phyloP scores from a whole-genome alignment of 2,888 invertebrate genomes.

The Anoncus sp. region DNA sequence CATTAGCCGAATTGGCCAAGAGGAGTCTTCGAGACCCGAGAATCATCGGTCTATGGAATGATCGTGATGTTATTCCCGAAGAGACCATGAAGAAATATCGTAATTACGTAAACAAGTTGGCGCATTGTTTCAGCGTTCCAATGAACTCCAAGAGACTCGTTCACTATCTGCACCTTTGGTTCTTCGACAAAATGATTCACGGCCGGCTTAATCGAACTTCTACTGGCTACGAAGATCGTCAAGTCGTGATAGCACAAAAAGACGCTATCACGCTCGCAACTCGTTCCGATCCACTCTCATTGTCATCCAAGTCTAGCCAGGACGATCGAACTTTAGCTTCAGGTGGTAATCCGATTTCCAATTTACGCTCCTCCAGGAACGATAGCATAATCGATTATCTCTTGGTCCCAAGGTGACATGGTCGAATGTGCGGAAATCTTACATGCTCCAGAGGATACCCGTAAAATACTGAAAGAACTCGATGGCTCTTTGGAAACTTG shows the following conservation, averaged over 20 bases:
- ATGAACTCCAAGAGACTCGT: conserved; percentile 35
- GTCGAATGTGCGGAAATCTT: conserved; percentile 68
- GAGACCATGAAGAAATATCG: conserved; percentile 31
- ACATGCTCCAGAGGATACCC: conserved; percentile 66
- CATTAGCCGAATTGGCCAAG: conserved; percentile 46
- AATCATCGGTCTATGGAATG: conserved; percentile 59
- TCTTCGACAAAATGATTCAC: conserved; percentile 64
- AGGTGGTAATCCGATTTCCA: conserved; percentile 55
- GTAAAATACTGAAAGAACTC: conserved; percentile 63
- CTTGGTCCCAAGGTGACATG: conserved; percentile 44
- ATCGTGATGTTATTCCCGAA: conserved; percentile 4
- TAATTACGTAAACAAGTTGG: conserved; percentile 44
- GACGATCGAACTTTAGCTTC: conserved; percentile 43
- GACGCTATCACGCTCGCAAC: conserved; percentile 17
- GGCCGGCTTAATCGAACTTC: conserved; percentile 48
- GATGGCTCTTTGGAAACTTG: conserved; percentile 59
- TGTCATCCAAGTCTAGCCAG: conserved; percentile 33
- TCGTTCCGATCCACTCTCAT: conserved; percentile 49
- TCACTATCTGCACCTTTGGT: conserved; percentile 63
- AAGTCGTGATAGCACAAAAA: conserved; percentile 38
- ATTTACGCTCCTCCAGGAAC: conserved; percentile 55
- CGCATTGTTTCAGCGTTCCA: conserved; percentile 45
- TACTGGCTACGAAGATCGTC: conserved; percentile 38
- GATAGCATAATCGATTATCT: conserved; percentile 63
- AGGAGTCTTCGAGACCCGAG: conserved; percentile 60